phyloP scores from a whole-genome alignment of 2,888 invertebrate genomes.

The Laothoe populi region DNA sequence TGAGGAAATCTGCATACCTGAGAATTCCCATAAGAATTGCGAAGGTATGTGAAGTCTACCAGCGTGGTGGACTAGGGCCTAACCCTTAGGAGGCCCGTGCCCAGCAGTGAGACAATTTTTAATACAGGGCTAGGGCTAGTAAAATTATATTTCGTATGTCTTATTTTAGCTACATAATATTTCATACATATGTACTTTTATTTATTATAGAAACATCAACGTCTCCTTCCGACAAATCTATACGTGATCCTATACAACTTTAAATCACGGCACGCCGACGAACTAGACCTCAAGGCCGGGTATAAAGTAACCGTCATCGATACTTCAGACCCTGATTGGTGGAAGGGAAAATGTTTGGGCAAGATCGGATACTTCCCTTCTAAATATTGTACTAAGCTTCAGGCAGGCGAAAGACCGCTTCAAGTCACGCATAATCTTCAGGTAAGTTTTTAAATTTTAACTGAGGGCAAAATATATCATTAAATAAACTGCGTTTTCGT shows the following conservation, averaged over 20 bases:
- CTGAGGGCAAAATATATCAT: no score
- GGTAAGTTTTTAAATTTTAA: conserved; percentile 47
- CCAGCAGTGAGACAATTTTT: no score
- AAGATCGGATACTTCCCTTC: conserved; percentile 97
- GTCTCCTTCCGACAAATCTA: conserved; percentile 94
- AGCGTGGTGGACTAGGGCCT: no score
- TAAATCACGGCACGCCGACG: conserved; percentile 96
- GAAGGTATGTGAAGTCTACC: no score
- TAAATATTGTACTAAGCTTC: conserved; percentile 95
- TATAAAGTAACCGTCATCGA: conserved; percentile 96
- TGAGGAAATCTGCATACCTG: no score
- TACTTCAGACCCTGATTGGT: conserved; percentile 98
- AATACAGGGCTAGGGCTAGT: no score
- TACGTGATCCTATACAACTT: conserved; percentile 98
- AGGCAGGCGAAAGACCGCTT: conserved; percentile 94
- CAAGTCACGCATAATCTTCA: conserved; percentile 89
- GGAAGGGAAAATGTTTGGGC: conserved; percentile 97
- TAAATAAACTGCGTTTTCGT: no score
- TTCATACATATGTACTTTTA: neutral
- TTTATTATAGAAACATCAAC: conserved; percentile 90
- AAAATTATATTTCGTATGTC: no score
- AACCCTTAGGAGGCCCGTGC: no score
- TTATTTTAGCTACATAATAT: no score
- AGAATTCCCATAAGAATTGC: no score
- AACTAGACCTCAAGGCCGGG: conserved; percentile 96